A percentile compares a stretch with the other conserved stretches of the same genome.
Evolutionary conservation across 2,113 vertebrate genomes (phyloP).

Genomic region (Apus apus): DNA sequence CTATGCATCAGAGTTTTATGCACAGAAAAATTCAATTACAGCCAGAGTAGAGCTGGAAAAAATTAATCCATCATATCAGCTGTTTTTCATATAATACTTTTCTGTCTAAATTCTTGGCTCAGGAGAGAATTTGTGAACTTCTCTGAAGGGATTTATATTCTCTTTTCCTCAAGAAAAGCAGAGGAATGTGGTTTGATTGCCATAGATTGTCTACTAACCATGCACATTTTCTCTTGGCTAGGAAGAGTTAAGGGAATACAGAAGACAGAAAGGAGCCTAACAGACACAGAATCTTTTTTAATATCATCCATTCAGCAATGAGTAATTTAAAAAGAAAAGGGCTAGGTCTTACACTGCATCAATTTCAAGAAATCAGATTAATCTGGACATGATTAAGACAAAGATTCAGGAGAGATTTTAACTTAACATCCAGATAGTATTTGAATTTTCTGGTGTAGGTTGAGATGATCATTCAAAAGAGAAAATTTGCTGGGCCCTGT

Average conservation of each 20-base stretch:
- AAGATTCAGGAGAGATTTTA: background rate
- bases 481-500: background rate
- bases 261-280: constrained; percentile 28
- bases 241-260: background rate
- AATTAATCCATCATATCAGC: background rate
- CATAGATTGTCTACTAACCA: background rate
- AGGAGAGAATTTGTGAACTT: background rate
- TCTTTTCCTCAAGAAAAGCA: background rate
- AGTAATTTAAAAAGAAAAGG: background rate
- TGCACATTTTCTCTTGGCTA: constrained; percentile 1
- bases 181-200: background rate
- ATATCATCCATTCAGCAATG: background rate
- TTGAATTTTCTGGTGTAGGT: background rate
- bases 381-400: background rate
- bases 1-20: background rate
- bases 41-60: background rate
- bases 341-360: background rate
- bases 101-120: background rate
- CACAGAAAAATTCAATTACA: background rate
- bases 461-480: background rate
- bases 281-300: background rate
- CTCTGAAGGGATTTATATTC: background rate
- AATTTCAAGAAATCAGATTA: background rate
- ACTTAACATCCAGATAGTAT: background rate
- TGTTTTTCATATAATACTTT: constrained; percentile 1